These are phyloP conservation scores for Quadriops clusia DNA, from an alignment of 2,888 invertebrate species.

Conservation along the genomic window DNA sequence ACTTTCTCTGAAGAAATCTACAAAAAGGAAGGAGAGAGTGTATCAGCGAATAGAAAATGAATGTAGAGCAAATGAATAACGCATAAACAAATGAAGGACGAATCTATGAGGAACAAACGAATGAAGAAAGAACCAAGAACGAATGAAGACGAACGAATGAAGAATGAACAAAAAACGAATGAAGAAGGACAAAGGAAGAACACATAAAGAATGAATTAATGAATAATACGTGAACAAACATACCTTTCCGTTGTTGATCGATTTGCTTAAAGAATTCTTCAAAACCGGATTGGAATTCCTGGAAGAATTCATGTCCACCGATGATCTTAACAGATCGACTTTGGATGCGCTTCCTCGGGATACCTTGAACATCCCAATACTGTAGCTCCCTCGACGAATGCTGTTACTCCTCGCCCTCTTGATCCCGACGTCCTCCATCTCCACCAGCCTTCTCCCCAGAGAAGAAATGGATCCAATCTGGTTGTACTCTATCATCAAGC, in stretches of 20 bases:
- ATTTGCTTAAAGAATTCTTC: conserved; percentile 16
- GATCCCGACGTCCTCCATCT: conserved; percentile 18
- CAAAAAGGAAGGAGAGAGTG: too few species aligned
- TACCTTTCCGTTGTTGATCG: conserved; percentile 11
- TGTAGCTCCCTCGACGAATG: conserved; percentile 44
- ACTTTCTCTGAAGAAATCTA: too few species aligned
- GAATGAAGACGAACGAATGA: too few species aligned
- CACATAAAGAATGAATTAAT: too few species aligned
- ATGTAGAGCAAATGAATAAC: too few species aligned
- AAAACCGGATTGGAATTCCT: conserved; percentile 22
- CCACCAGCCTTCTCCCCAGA: conserved; percentile 43
- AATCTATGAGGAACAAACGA: too few species aligned
- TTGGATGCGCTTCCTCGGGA: conserved; percentile 44
- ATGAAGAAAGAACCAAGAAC: too few species aligned
- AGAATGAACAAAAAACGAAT: too few species aligned
- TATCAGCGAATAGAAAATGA: too few species aligned
- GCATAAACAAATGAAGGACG: too few species aligned
- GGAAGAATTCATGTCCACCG: conserved; percentile 52
- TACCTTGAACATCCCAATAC: conserved; percentile 40
- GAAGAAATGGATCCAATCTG: conserved; percentile 65
- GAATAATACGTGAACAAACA: background rate
- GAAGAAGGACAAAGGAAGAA: too few species aligned
- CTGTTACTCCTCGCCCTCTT: conserved; percentile 34
- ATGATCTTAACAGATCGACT: conserved; percentile 57
- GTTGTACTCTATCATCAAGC: conserved; percentile 64